Percentiles rank a stretch among this genome's conserved stretches.
Evolutionary conservation across 1,140 invertebrate species (phyloP).

Genomic region (Zaprionus vittiger): DNA sequence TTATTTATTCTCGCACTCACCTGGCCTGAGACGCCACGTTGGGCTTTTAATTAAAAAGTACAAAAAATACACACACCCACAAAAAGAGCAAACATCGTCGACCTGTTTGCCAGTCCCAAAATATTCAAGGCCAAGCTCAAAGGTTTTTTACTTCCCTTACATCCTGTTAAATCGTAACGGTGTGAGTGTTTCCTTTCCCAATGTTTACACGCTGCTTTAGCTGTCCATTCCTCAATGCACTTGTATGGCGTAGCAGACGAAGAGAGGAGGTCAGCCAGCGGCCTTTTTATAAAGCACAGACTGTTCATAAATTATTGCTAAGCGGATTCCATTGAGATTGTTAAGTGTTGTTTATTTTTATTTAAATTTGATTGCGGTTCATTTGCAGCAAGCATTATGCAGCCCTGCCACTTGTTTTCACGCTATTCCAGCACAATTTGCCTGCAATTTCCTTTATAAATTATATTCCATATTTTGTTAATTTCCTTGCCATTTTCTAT

Average conservation of each 20-base stretch:
- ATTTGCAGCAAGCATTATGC: constrained; percentile 52
- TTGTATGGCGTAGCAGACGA: neutral
- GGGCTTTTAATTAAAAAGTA: constrained; percentile 74
- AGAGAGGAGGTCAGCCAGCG: too few relatives aligned
- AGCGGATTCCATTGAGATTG: constrained; percentile 32
- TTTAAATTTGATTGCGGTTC: constrained; percentile 68
- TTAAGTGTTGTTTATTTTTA: constrained; percentile 47
- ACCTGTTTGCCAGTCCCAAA: constrained; percentile 38
- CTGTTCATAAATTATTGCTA: constrained; percentile 24
- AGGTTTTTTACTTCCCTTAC: constrained; percentile 21
- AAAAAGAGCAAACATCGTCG: constrained; percentile 36
- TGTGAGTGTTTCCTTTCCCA: neutral
- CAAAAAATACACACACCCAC: constrained; percentile 50
- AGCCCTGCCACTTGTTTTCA: constrained; percentile 16
- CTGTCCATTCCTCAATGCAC: constrained; percentile 3
- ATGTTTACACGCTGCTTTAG: constrained; percentile 5
- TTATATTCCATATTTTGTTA: constrained; percentile 19
- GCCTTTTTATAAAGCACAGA: constrained; percentile 15
- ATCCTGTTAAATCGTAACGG: constrained; percentile 21
- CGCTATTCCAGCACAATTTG: constrained; percentile 38
- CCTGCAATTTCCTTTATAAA: constrained; percentile 41
- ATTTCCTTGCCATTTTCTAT: constrained; percentile 12
- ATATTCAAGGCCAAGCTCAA: constrained; percentile 28
- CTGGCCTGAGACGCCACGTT: constrained; percentile 33
- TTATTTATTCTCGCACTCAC: constrained; percentile 13